Evolutionary conservation across 2,797 vertebrate genomes (phyloP).

Genomic region (Oreochromis mossambicus): DNA sequence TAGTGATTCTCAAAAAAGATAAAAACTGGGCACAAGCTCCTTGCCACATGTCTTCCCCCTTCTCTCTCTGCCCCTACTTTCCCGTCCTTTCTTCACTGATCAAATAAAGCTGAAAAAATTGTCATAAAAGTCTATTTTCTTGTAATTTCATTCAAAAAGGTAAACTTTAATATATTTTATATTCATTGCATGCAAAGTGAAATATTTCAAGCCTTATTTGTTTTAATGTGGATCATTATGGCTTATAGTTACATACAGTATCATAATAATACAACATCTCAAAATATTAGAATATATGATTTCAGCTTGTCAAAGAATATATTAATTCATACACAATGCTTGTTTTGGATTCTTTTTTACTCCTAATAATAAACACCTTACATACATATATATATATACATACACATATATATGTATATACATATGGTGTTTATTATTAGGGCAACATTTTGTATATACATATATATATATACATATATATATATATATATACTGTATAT

Average conservation of each 20-base stretch:
- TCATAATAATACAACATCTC: background rate
- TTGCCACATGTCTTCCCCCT: background rate
- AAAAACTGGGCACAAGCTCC: rapidly evolving
- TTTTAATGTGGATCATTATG: background rate
- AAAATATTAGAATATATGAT: background rate
- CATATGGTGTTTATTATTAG: too few species aligned
- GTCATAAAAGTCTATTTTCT: background rate
- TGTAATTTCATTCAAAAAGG: background rate
- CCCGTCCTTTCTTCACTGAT: background rate
- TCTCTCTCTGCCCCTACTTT: background rate
- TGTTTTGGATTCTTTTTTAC: background rate
- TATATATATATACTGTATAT: too few species aligned
- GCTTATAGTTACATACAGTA: background rate
- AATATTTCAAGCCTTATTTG: background rate
- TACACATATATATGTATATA: too few species aligned
- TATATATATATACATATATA: rapidly evolving
- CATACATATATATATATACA: too few species aligned
- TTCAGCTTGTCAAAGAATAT: background rate
- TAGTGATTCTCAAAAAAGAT: rapidly evolving
- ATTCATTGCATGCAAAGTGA: background rate
- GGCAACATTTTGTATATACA: rapidly evolving
- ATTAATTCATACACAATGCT: rapidly evolving
- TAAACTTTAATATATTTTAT: background rate
- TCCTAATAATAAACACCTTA: background rate
- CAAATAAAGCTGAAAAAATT: background rate